A percentile compares a stretch with the other conserved stretches of the same genome.
Evolutionary conservation across 1,140 invertebrate species (phyloP).

Genomic region (Trichomalopsis sarcophagae): DNA sequence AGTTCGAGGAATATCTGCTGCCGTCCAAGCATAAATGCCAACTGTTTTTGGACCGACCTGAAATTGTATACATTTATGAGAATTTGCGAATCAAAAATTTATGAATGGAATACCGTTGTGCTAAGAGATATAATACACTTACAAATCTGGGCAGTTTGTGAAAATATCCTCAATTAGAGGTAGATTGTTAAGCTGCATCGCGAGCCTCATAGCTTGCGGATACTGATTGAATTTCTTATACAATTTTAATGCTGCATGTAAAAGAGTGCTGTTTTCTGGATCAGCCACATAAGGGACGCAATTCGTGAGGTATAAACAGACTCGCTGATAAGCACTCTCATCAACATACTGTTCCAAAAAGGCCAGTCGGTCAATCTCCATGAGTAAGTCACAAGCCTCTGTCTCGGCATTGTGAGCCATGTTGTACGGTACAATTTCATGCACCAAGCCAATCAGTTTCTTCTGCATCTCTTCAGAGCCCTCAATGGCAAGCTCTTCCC

Average conservation of each 20-base stretch:
- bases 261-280: constrained; percentile 93
- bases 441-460: constrained; percentile 84
- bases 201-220: constrained; percentile 94
- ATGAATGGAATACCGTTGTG: background rate
- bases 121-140: constrained; percentile 72
- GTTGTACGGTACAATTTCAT: constrained; percentile 96
- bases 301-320: constrained; percentile 96
- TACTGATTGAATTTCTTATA: constrained; percentile 95
- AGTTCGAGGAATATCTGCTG: constrained; percentile 94
- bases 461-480: constrained; percentile 78
- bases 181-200: constrained; percentile 96
- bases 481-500: constrained; percentile 83
- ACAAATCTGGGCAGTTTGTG: constrained; percentile 89
- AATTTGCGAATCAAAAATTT: background rate
- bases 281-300: constrained; percentile 99
- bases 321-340: constrained; percentile 92
- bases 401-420: constrained; percentile 99
- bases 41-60: constrained; percentile 93
- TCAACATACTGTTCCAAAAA: constrained; percentile 94
- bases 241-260: constrained; percentile 90
- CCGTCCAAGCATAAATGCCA: constrained; percentile 97
- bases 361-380: constrained; percentile 97
- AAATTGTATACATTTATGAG: constrained; percentile 53
- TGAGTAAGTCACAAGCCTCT: constrained; percentile 98
- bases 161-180: constrained; percentile 91